phyloP scores from a whole-genome alignment of 2,888 invertebrate genomes.

The Oligia strigilis region DNA sequence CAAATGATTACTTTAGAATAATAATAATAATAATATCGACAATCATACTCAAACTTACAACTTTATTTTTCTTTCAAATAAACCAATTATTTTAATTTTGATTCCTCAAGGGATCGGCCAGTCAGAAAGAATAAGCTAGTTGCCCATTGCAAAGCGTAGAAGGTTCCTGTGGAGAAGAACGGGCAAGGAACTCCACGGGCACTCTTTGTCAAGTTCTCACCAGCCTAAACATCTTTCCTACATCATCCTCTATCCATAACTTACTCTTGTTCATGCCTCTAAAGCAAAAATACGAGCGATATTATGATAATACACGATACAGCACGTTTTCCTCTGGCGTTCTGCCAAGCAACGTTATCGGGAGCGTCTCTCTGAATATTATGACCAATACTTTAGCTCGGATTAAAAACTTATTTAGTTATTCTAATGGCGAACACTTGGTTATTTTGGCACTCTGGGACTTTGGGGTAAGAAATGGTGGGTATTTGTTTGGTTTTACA shows the following conservation, averaged over 20 bases:
- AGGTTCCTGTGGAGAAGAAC: not conserved
- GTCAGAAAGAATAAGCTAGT: not conserved
- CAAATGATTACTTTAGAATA: not conserved
- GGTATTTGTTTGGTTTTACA: not conserved
- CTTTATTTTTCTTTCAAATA: not conserved
- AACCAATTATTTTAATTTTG: not conserved
- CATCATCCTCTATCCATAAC: slow-evolving; percentile 11
- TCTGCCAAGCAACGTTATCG: slow-evolving; percentile 66
- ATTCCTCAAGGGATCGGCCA: too few species aligned
- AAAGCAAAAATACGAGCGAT: slow-evolving; percentile 57
- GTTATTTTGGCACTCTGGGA: slow-evolving; percentile 50
- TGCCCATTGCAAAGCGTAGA: not conserved
- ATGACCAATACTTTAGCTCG: slow-evolving; percentile 68
- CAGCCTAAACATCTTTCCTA: not conserved
- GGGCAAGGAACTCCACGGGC: not conserved
- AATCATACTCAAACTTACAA: not conserved
- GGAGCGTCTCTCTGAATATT: slow-evolving; percentile 65
- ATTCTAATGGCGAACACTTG: slow-evolving; percentile 55
- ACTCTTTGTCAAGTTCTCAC: not conserved
- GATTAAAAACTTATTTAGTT: slow-evolving; percentile 71
- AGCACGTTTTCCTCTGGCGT: slow-evolving; percentile 57
- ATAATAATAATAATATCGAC: not conserved
- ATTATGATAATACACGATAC: slow-evolving; percentile 63
- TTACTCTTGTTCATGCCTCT: slow-evolving; percentile 45
- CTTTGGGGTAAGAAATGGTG: slow-evolving; percentile 7